Percentiles rank a stretch among this genome's conserved stretches.
Evolutionary conservation across 2,113 vertebrate genomes (phyloP).

Genomic region (Spea multiplicata): DNA sequence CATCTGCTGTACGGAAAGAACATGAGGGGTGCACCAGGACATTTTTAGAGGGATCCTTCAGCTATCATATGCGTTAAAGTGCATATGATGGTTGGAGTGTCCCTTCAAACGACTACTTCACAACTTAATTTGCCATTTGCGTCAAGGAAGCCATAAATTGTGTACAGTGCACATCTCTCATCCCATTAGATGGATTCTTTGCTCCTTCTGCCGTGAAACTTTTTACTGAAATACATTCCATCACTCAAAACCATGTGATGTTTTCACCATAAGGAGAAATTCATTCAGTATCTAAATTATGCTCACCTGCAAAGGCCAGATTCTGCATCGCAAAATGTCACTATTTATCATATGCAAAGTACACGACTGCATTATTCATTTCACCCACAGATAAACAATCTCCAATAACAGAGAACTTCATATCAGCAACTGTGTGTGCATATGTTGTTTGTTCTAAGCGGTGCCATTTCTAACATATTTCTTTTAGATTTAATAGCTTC

Average conservation of each 20-base stretch:
- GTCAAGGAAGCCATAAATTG: no score
- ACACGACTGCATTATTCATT: slow-evolving; percentile 49
- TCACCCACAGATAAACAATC: slow-evolving; percentile 47
- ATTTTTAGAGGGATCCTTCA: no score
- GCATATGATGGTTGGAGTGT: no score
- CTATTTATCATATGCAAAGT: slow-evolving; percentile 49
- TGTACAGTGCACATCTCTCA: no score
- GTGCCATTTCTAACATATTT: slow-evolving; percentile 26
- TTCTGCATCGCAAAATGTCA: slow-evolving; percentile 49
- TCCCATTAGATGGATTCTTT: slow-evolving; percentile 1
- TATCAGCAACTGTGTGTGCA: slow-evolving; percentile 39
- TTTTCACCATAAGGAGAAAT: slow-evolving; percentile 43
- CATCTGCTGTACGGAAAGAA: no score
- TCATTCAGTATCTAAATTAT: slow-evolving; percentile 46
- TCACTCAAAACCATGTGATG: slow-evolving; percentile 46
- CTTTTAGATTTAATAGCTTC: neutral
- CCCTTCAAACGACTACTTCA: no score
- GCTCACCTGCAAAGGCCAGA: slow-evolving; percentile 49
- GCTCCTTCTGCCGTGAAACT: slow-evolving; percentile 29
- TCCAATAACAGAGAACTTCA: slow-evolving; percentile 30
- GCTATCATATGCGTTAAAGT: no score
- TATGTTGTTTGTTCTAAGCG: slow-evolving; percentile 41
- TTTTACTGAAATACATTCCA: slow-evolving; percentile 45
- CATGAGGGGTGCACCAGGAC: no score
- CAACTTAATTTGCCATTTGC: no score